A percentile compares a stretch with the other conserved stretches of the same genome.
Conservation (phyloP, 64 coral and sea anemone genomes). For the Dendronephthya gigantea region DNA sequence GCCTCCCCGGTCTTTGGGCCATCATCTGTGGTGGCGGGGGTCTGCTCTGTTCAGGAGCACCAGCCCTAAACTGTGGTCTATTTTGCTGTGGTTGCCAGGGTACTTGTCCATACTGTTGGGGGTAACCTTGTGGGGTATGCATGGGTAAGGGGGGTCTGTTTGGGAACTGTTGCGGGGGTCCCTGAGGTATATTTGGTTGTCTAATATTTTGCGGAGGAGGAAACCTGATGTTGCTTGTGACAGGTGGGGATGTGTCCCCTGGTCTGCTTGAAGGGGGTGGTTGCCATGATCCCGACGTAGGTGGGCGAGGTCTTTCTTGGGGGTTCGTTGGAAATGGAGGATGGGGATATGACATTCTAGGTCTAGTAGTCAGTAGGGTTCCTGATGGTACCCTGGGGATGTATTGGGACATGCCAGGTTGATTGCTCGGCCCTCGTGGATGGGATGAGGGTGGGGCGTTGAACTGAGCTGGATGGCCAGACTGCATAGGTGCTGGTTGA, state of each 20-base stretch:
- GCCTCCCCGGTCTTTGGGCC: neutral
- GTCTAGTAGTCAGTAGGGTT: conserved; percentile 42
- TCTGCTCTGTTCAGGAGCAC: neutral
- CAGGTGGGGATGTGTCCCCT: neutral
- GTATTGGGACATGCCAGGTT: neutral
- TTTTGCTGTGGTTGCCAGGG: neutral
- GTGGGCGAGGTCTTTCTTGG: neutral
- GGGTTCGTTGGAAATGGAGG: neutral
- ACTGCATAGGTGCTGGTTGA: neutral
- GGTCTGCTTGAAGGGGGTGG: neutral
- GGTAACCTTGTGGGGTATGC: neutral
- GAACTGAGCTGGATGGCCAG: neutral
- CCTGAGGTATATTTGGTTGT: neutral
- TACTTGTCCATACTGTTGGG: neutral
- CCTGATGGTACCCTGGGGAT: neutral
- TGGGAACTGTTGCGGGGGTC: neutral
- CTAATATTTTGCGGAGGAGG: neutral
- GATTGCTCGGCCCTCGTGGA: neutral
- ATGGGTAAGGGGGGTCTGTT: neutral
- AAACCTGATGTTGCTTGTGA: neutral
- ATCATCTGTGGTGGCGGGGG: neutral
- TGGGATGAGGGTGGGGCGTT: no score
- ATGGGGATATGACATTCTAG: conserved; percentile 61
- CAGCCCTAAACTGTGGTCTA: neutral
- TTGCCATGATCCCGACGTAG: neutral